Conservation (phyloP, 2,888 invertebrate species). For the Morinoia aosen region DNA sequence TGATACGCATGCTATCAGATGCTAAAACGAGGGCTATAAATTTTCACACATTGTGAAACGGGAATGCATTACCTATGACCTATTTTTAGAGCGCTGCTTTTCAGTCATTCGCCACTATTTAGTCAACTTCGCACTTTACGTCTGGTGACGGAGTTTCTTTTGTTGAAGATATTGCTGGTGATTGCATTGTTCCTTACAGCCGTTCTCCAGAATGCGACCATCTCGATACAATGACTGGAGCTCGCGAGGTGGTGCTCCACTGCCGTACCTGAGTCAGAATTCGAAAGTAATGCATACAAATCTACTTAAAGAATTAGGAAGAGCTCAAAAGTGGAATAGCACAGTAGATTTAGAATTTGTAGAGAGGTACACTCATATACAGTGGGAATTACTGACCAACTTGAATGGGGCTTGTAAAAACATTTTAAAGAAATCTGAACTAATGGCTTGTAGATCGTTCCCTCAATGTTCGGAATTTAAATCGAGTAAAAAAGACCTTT, state of each 20-base stretch:
- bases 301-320: not conserved
- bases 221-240: not conserved
- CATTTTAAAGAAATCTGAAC: not conserved
- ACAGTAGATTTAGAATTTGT: not conserved
- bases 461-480: not conserved
- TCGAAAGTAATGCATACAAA: not conserved
- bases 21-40: not conserved
- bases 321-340: not conserved
- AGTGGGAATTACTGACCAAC: not conserved
- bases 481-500: not conserved
- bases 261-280: not conserved
- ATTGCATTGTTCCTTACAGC: constrained; percentile 1
- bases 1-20: not conserved
- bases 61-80: not conserved
- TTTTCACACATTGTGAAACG: not conserved
- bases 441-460: not conserved
- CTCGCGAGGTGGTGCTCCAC: not conserved
- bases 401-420: not conserved
- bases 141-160: not conserved
- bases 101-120: not conserved
- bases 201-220: not conserved
- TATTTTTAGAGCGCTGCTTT: not conserved
- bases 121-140: not conserved
- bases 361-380: not conserved
- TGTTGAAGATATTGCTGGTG: not conserved